Percentiles rank a stretch among this genome's conserved stretches.
phyloP scores from a whole-genome alignment of 2,113 vertebrate genomes.

The Trinectes maculatus region DNA sequence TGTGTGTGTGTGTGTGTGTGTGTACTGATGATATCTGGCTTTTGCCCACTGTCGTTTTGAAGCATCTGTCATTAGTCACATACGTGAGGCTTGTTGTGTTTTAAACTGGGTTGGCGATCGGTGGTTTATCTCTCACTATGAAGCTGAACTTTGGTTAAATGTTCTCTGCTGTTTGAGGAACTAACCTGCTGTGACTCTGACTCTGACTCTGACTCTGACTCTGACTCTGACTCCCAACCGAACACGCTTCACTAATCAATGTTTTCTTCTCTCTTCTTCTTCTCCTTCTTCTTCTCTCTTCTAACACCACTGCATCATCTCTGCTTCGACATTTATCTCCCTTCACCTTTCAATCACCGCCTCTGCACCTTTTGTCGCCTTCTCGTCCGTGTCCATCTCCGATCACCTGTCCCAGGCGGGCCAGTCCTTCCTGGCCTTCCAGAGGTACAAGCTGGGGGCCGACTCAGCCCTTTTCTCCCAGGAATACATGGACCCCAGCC shows the following conservation, averaged over 20 bases:
- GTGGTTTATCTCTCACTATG: constrained; percentile 7
- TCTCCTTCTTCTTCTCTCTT: constrained; percentile 18
- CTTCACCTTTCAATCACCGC: constrained; percentile 8
- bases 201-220: constrained; percentile 15
- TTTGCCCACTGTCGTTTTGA: background rate
- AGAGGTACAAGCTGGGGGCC: constrained; percentile 92
- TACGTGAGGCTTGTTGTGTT: background rate
- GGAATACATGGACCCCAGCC: constrained; percentile 97
- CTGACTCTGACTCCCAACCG: constrained; percentile 20
- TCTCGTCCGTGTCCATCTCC: background rate
- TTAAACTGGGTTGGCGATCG: background rate
- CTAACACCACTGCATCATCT: constrained; percentile 47
- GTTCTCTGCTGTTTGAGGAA: constrained; percentile 13
- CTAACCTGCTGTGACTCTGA: constrained; percentile 39
- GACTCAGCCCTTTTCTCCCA: constrained; percentile 98
- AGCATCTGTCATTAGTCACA: constrained; percentile 9
- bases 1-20: background rate
- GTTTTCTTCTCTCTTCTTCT: constrained; percentile 40
- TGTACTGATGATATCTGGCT: background rate
- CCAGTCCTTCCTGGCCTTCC: constrained; percentile 92
- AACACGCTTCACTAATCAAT: constrained; percentile 61
- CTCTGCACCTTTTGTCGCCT: background rate
- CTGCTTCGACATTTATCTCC: constrained; percentile 7
- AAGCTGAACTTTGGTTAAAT: background rate
- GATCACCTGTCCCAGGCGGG: constrained; percentile 81